Evolutionary conservation across 2,113 vertebrate species (phyloP).

Genomic region (Turnix velox): DNA sequence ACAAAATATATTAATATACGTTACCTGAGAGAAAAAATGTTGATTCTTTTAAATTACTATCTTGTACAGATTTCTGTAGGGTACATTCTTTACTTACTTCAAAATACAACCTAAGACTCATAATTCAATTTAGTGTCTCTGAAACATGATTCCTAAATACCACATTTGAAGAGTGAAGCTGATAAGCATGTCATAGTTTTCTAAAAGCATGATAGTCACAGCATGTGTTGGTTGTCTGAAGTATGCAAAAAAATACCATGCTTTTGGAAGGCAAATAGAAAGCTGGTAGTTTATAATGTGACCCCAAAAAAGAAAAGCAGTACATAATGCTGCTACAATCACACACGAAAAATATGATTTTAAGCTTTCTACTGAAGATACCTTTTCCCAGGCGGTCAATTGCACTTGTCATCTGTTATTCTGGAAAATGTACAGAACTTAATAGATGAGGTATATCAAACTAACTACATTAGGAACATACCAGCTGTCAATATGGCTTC

Average conservation of each 20-base stretch:
- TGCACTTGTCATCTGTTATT: conserved; percentile 79
- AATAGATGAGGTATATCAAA: conserved; percentile 83
- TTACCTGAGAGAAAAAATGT: neutral
- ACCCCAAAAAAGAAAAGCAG: conserved; percentile 29
- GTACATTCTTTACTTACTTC: neutral
- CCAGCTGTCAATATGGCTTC: conserved; percentile 80
- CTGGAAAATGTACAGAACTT: conserved; percentile 75
- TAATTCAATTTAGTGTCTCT: conserved; percentile 5
- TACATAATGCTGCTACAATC: neutral
- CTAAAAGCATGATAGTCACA: neutral
- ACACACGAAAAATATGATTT: conserved; percentile 14
- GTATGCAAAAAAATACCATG: neutral
- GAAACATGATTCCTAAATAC: neutral
- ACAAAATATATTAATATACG: neutral
- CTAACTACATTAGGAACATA: conserved; percentile 75
- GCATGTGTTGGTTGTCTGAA: conserved; percentile 27
- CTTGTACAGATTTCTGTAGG: neutral
- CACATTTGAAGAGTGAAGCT: neutral
- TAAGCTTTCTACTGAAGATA: conserved; percentile 63
- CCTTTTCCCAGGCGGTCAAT: conserved; percentile 77
- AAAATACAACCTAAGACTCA: neutral
- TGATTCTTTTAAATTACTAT: neutral
- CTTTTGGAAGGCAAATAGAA: conserved; percentile 20
- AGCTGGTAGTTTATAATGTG: conserved; percentile 19
- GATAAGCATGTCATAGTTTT: neutral